Evolutionary conservation across 2,113 vertebrate species (phyloP).

Genomic region (Sylvicapra grimmia): DNA sequence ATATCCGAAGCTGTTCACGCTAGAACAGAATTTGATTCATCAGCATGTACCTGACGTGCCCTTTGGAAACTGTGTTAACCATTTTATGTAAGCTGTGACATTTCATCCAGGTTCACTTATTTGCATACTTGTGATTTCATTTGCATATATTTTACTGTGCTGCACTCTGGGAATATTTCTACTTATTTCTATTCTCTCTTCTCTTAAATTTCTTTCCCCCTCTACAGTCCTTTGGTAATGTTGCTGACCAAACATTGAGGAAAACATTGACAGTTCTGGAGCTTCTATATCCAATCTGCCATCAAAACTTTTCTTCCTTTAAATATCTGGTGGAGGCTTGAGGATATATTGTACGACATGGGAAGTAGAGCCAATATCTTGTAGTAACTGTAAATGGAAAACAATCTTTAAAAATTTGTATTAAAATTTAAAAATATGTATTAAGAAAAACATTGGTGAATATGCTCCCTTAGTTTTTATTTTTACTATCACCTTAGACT

Average conservation of each 20-base stretch:
- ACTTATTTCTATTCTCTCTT: slow-evolving; percentile 16
- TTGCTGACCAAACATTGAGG: background rate
- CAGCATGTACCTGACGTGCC: background rate
- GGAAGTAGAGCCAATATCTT: background rate
- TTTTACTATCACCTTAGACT: background rate
- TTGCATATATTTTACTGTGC: slow-evolving; percentile 56
- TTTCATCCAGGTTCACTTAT: slow-evolving; percentile 52
- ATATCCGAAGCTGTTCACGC: background rate
- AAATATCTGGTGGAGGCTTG: background rate
- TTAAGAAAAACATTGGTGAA: background rate
- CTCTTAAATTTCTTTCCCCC: background rate
- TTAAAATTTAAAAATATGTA: background rate
- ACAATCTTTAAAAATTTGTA: background rate
- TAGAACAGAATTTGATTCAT: slow-evolving; percentile 23
- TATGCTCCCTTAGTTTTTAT: background rate
- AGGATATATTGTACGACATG: background rate
- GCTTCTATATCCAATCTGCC: background rate
- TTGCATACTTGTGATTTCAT: slow-evolving; percentile 60
- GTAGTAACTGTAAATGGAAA: background rate
- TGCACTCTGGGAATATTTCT: slow-evolving; percentile 3
- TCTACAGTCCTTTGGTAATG: background rate
- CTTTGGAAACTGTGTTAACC: slow-evolving; percentile 40
- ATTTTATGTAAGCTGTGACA: slow-evolving; percentile 50
- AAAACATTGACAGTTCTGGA: background rate
- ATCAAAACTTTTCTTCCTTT: background rate